Conservation (phyloP, 2,113 vertebrate genomes). For the Microtus oregoni region DNA sequence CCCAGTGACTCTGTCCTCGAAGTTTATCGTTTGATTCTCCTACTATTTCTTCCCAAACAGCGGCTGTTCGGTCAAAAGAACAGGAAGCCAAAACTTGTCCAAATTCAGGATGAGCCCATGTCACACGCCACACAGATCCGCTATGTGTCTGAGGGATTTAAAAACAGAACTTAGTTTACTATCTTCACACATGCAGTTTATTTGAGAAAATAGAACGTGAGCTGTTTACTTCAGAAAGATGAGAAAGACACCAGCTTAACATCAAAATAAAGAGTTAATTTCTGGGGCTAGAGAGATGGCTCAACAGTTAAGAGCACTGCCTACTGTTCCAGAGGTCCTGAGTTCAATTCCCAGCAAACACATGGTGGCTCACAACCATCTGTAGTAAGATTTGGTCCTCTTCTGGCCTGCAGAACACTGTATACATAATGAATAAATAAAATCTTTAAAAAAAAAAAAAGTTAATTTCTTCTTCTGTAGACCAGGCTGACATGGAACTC, state of each 20-base stretch:
- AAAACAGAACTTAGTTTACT: slow-evolving; percentile 31
- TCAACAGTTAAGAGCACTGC: too few species aligned
- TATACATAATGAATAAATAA: too few species aligned
- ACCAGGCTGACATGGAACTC: too few species aligned
- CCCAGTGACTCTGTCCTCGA: slow-evolving; percentile 98
- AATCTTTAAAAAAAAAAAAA: too few species aligned
- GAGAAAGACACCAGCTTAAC: slow-evolving; percentile 29
- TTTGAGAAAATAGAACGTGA: background rate
- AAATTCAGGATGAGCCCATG: slow-evolving; percentile 98
- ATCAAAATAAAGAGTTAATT: slow-evolving; percentile 31
- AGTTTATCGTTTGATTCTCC: slow-evolving; percentile 99
- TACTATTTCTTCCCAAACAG: slow-evolving; percentile 99
- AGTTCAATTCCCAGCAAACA: too few species aligned
- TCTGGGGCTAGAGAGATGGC: too few species aligned
- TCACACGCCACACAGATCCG: slow-evolving; percentile 98
- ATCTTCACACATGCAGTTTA: slow-evolving; percentile 11
- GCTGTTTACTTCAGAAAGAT: background rate
- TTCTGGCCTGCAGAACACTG: too few species aligned
- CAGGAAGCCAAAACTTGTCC: slow-evolving; percentile 98
- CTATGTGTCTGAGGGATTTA: slow-evolving; percentile 92
- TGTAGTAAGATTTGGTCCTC: too few species aligned
- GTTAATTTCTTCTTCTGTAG: too few species aligned
- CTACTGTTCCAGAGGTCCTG: too few species aligned
- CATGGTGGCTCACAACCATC: too few species aligned
- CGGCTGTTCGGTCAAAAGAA: slow-evolving; percentile 97